phyloP scores from a whole-genome alignment of 2,888 invertebrate species.

The Noctua janthina region DNA sequence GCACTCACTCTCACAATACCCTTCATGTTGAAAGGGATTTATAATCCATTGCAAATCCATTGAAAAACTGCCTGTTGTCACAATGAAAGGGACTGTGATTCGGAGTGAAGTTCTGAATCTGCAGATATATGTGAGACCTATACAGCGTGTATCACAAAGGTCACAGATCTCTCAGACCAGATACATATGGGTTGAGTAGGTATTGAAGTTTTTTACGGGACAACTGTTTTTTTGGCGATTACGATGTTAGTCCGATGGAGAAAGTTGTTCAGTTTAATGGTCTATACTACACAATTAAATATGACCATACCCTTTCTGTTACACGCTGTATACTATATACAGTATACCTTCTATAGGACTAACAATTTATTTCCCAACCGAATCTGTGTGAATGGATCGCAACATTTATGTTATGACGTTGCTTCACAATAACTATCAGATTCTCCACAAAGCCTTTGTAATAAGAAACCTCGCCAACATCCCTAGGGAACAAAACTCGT shows the following conservation, averaged over 20 bases:
- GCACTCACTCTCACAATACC: too few species aligned
- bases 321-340: neutral
- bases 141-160: too few species aligned
- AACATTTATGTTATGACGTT: conserved; percentile 4
- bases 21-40: too few species aligned
- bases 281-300: neutral
- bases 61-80: too few species aligned
- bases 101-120: too few species aligned
- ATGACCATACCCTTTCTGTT: neutral
- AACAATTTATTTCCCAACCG: neutral
- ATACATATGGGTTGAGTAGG: too few species aligned
- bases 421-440: conserved; percentile 13
- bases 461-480: conserved; percentile 29
- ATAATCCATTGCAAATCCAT: too few species aligned
- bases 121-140: too few species aligned
- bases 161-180: too few species aligned
- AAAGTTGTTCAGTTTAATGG: neutral
- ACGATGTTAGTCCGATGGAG: neutral
- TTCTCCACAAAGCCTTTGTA: conserved; percentile 28
- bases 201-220: too few species aligned
- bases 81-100: neutral
- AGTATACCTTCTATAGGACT: neutral
- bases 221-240: too few species aligned
- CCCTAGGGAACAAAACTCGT: conserved; percentile 49
- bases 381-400: neutral